phyloP scores from a whole-genome alignment of 2,888 invertebrate genomes.

The Eustalomyia histrio region DNA sequence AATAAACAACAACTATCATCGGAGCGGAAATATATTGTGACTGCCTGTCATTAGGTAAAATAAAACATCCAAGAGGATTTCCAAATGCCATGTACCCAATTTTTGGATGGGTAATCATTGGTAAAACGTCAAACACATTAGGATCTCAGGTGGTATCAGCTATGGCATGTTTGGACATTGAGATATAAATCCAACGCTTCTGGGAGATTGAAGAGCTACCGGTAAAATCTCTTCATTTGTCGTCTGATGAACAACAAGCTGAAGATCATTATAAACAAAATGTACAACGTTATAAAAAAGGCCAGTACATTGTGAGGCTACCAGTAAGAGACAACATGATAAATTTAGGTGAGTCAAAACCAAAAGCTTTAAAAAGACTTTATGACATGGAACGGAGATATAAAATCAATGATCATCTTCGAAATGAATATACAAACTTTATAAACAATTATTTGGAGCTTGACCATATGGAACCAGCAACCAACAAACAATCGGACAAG shows the following conservation, averaged over 20 bases:
- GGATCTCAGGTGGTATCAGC: not conserved
- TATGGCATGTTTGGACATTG: not conserved
- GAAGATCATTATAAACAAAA: not conserved
- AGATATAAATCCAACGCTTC: conserved; percentile 18
- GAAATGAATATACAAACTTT: too few species aligned
- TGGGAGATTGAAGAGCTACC: conserved; percentile 16
- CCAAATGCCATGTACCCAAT: conserved; percentile 12
- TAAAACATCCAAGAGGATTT: conserved; percentile 16
- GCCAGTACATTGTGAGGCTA: conserved; percentile 23
- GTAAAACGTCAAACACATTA: not conserved
- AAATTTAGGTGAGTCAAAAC: conserved; percentile 2
- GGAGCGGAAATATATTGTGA: conserved; percentile 20
- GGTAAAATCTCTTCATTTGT: not conserved
- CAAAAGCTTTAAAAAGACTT: conserved; percentile 20
- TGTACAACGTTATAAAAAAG: conserved; percentile 4
- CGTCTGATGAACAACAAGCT: not conserved
- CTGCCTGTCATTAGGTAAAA: conserved; percentile 1
- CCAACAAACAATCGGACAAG: too few species aligned
- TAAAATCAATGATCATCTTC: conserved; percentile 3
- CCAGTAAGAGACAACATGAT: not conserved
- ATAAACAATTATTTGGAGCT: too few species aligned
- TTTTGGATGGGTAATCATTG: conserved; percentile 18
- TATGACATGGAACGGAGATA: conserved; percentile 36
- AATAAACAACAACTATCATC: not conserved
- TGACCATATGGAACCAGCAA: too few species aligned